Percentiles rank a stretch among this genome's conserved stretches.
Conservation (phyloP, 2,888 invertebrate species). For the Tachina fera region DNA sequence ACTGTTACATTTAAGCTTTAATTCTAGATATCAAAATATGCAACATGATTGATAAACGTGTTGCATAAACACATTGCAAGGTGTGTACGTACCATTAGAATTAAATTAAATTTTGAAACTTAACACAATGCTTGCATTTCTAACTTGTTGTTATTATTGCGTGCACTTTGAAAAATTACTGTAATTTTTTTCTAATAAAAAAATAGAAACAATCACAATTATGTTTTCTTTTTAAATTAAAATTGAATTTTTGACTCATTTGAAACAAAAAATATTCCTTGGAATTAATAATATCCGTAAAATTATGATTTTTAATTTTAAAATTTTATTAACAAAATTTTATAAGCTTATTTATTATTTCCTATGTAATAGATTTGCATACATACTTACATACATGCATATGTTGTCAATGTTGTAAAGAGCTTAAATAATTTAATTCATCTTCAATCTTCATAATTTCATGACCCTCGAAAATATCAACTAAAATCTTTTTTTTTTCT, state of each 20-base stretch:
- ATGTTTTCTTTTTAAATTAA: slow-evolving; percentile 8
- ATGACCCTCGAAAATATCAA: slow-evolving; percentile 1
- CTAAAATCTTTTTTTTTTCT: slow-evolving; percentile 1
- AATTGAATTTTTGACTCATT: slow-evolving; percentile 30
- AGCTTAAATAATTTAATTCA: slow-evolving; percentile 14
- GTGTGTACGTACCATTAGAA: too few relatives aligned
- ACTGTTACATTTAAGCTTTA: too few relatives aligned
- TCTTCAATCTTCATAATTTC: background rate
- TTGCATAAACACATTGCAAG: too few relatives aligned
- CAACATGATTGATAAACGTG: too few relatives aligned
- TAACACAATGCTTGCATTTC: too few relatives aligned
- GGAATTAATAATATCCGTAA: slow-evolving; percentile 22
- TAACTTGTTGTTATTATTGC: background rate
- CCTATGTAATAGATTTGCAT: background rate
- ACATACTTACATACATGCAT: too few relatives aligned
- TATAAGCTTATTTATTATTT: slow-evolving; percentile 18
- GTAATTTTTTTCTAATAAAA: slow-evolving; percentile 5
- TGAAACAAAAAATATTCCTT: slow-evolving; percentile 17
- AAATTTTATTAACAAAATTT: slow-evolving; percentile 10
- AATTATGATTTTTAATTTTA: slow-evolving; percentile 26
- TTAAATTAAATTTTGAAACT: too few relatives aligned
- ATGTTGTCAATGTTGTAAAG: slow-evolving; percentile 53
- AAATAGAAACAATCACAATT: background rate
- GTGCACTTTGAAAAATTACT: slow-evolving; percentile 19
- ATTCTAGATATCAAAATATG: too few relatives aligned